Evolutionary conservation across 2,888 invertebrate genomes (phyloP).

Genomic region (Protula sp.): DNA sequence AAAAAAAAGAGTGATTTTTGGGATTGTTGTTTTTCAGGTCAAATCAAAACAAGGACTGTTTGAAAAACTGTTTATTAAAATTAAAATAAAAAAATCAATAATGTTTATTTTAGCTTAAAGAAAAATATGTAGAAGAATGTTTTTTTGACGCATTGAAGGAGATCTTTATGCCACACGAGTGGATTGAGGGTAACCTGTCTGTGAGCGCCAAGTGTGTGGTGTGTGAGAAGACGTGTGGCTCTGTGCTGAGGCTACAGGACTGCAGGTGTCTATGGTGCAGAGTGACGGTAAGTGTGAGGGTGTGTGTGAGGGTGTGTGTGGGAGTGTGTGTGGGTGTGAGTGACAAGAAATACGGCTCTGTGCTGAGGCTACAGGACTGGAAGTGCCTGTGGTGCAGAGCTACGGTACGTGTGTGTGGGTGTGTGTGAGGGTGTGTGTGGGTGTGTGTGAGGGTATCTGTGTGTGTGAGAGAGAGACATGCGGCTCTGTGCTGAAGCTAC

Average conservation of each 20-base stretch:
- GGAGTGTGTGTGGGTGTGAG: constrained; percentile 88
- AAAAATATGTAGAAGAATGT: no score
- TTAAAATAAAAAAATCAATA: no score
- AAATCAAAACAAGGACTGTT: no score
- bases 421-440: constrained; percentile 91
- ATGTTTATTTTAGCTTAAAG: no score
- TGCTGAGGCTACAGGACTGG: constrained; percentile 74
- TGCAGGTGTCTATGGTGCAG: constrained; percentile 97
- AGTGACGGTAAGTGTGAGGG: constrained; percentile 73
- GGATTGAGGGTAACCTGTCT: constrained; percentile 95
- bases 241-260: constrained; percentile 88
- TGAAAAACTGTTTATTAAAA: no score
- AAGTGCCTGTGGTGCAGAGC: constrained; percentile 92
- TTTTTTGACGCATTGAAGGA: no score
- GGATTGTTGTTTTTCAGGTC: no score
- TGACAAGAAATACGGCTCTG: constrained; percentile 94
- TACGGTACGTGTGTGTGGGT: constrained; percentile 79
- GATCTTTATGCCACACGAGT: constrained; percentile 87
- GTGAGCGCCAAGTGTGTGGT: constrained; percentile 87
- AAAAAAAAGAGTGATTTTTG: no score
- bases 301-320: constrained; percentile 94
- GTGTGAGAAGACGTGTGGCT: constrained; percentile 95
- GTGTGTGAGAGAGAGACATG: no score
- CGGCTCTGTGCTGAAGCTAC: constrained; percentile 87
- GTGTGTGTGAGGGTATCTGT: constrained; percentile 88